Base-by-base conservation (phyloP, 2,113 vertebrate genomes). In the Acanthochromis polyacanthus region DNA sequence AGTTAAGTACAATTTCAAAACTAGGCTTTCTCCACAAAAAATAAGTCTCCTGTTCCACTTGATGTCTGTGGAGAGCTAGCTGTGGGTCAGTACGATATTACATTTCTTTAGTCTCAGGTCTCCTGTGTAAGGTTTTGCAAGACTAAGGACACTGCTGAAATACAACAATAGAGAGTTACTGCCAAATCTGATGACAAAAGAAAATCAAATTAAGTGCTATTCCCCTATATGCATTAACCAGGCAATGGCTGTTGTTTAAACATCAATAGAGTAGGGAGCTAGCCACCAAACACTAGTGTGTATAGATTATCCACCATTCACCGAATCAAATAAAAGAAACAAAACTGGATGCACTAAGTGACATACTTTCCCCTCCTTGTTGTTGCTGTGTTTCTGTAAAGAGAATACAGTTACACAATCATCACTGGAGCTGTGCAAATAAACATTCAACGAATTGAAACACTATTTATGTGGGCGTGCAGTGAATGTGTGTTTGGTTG, bases 301-400 rank as follows among this genome's bases (percentile, higher is more conserved):
- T 52, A 83, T 46, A 81, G n/a, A 83, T 76, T 55, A 82, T 83
- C 71, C 83, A 67, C 72, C 79, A 91, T 88, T 90, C 75, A 91
- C 59, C 85, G 62, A 88, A 63, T 79, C 16, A 89, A 83, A 90
- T 81, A 64, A 80, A 91, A 88, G 10, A 88, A 86, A 87, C 20
- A 80, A 65, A 81, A 51, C 12, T 79, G 90, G 80, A 92, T 93
- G 89, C 89, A 92, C 91, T 89, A 75, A 82, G 76, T 81, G 85
- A 95, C 94, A 88, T 95, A 95, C 94, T 95, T 95, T 92, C 92
- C 83, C 90, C 89, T 90, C 93, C 94, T 90, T 92, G 91, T 79
- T 93, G 93, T 85, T 91, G 90, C 86, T 94, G 94, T 91, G 94
- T 95, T 91, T 95, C 94, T 95, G 94, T 83, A 95, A 94, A 92